Conservation (phyloP, 1,140 invertebrate species). For the Apocrypta bakeri region DNA sequence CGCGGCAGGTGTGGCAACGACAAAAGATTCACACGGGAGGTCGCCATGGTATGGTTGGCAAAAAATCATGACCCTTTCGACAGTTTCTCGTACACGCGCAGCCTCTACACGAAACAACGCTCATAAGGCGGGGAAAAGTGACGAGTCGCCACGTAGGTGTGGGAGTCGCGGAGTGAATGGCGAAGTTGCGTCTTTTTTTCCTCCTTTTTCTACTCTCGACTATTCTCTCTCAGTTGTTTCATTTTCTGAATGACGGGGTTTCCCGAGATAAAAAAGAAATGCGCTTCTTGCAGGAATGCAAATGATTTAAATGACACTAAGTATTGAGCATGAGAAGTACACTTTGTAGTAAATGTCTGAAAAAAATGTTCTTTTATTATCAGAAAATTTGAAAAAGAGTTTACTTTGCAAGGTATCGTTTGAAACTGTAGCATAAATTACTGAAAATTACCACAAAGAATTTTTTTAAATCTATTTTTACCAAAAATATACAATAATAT, state of each 20-base stretch:
- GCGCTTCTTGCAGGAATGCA: neutral
- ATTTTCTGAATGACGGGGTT: neutral
- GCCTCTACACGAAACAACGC: neutral
- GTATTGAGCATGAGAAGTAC: too few relatives aligned
- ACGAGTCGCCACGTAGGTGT: neutral
- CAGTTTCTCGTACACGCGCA: neutral
- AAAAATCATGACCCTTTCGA: constrained; percentile 1
- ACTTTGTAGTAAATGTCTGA: too few relatives aligned
- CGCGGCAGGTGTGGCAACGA: neutral
- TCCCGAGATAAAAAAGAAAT: neutral
- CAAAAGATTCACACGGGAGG: constrained; percentile 35
- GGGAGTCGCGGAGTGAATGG: neutral
- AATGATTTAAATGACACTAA: neutral
- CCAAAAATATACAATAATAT: too few relatives aligned
- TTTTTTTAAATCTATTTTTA: too few relatives aligned
- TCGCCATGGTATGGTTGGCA: neutral
- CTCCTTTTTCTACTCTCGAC: neutral
- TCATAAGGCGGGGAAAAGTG: neutral
- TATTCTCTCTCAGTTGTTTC: neutral
- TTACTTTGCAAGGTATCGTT: too few relatives aligned
- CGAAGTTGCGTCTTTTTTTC: neutral
- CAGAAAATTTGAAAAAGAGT: too few relatives aligned
- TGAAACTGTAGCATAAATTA: too few relatives aligned
- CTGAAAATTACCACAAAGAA: too few relatives aligned
- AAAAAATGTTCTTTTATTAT: neutral